Base-by-base conservation (phyloP, 2,888 invertebrate genomes). In the Drosophila colorata region DNA sequence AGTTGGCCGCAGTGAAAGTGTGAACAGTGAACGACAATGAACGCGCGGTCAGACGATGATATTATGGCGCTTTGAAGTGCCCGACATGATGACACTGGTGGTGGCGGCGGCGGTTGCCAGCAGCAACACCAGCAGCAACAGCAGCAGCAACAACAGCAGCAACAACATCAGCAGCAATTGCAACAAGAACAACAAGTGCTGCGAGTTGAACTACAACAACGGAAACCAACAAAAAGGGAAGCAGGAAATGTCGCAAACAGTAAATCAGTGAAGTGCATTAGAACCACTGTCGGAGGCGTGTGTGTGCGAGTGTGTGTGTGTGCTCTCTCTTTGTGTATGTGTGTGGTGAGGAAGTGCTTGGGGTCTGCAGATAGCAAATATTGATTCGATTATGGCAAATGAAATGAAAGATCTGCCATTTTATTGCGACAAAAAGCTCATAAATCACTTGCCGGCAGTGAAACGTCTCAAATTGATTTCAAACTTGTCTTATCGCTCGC, bases 231-330 rank as follows among this genome's bases (percentile, higher is more conserved):
- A 69, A 83, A 82, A 80, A 69, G 61, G 83, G 87, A 87, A 87
- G 72, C 79, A 68, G 88, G 87, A 86, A 86, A 87, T 86, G 85
- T 83, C 56, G 73, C 81, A 78, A 87, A 76, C 87, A 88, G 71
- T 80, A 84, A 86, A 86, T 86, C 84, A 83, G 76, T 87, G 74
- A 83, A 88, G 84, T 86, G 87, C 87, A 83, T 83, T 86, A 76
- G 61, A 68, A 61, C 58, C 58, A 55, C 51, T 41, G 23, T 33
- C 43, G 44, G 9, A 33, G 37, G 40, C 53, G 37, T 52, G n/a
- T 25, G 11, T 60, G 16, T 69, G 9, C 33, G 52, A 14, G 11
- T 44, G 16, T 46, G 25, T 46, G 31, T 46, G 37, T 46, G 48
- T 37, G 20, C 20, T 1, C 8, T 31, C 0, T 20, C 18, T 37